Base-by-base conservation (phyloP, 53 echinoderm and acorn worm genomes). In the Echinometra lucunter region DNA sequence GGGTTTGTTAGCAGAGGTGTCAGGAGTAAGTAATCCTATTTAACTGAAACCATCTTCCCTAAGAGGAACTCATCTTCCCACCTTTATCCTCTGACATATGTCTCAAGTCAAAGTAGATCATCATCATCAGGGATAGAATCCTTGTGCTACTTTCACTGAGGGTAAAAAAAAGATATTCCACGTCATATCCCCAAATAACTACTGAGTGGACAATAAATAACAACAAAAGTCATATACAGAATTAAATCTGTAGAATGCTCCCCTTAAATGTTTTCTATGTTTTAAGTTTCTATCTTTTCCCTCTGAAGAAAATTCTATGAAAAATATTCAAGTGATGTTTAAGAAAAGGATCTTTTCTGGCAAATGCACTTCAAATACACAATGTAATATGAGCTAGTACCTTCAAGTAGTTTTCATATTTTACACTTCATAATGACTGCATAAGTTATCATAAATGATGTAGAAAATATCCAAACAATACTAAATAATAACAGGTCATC, bases 11-110 rank as follows among this genome's bases (percentile, higher is more conserved):
- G 45, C 87, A 27, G 53, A 87, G 53, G 87, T 45, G 87, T 87
- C 40, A 18, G 87, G n/a, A 28, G 87, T 15, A 87, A 37, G 87
- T 80, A 45, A 87, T 87, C 87, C 47, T 42, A 16, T 53, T 53
- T 47, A 87, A 87, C 23, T 87, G 45, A 53, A 87, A 87, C 45
- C 87, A 87, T 53, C 49, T 83, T 83, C 2, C 8, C 44, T 2
- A 83, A 7, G 27, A 18, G 83, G 83, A 45, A 18, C 83, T 53
- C 87, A 45, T 45, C 87, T 16, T 75, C 75, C 75, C 75, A 75
- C 75, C 37, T 18, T 75, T 34, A 72, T 30, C 74, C 74, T 8
- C 37, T 72, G 10, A 72, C 10, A 37, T 75, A 38, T 9, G 37
- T 75, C 75, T 75, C 38, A 37, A 75, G 37, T 75, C 75, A 75